These are phyloP conservation scores for Leptosomus discolor DNA, from an alignment of 2,113 vertebrate genomes.

Conservation along the genomic window DNA sequence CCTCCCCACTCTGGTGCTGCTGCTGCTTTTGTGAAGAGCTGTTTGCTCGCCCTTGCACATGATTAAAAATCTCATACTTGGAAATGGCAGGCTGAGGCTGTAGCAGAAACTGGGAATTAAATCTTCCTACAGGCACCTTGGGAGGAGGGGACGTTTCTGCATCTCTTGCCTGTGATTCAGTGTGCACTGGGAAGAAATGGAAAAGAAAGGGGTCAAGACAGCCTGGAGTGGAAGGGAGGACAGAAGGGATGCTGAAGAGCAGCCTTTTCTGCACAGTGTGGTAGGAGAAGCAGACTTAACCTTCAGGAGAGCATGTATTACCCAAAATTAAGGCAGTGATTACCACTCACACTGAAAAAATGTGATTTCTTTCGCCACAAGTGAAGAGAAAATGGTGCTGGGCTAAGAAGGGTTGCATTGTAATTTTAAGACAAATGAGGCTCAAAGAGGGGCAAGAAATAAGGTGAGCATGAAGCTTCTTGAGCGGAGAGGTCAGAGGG, in stretches of 20 bases:
- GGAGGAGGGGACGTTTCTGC: neutral
- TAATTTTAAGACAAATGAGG: neutral
- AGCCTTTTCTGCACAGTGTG: neutral
- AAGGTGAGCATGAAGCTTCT: neutral
- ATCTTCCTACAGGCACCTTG: neutral
- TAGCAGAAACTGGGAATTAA: neutral
- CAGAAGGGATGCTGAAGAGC: neutral
- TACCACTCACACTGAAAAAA: neutral
- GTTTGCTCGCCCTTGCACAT: neutral
- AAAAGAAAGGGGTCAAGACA: neutral
- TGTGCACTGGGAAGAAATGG: neutral
- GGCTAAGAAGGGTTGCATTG: neutral
- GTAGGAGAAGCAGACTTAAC: neutral
- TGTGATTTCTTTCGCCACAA: neutral
- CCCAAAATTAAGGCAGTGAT: neutral
- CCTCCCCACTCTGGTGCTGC: neutral
- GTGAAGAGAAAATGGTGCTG: neutral
- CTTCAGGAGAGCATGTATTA: neutral
- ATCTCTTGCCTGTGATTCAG: neutral
- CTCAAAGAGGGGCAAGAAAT: neutral
- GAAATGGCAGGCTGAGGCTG: neutral
- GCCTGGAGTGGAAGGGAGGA: neutral
- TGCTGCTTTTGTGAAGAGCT: neutral
- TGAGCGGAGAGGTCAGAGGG: neutral
- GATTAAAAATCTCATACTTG: neutral